These are phyloP conservation scores for Myotis myotis DNA, from an alignment of 2,797 vertebrate species.

Conservation along the genomic window DNA sequence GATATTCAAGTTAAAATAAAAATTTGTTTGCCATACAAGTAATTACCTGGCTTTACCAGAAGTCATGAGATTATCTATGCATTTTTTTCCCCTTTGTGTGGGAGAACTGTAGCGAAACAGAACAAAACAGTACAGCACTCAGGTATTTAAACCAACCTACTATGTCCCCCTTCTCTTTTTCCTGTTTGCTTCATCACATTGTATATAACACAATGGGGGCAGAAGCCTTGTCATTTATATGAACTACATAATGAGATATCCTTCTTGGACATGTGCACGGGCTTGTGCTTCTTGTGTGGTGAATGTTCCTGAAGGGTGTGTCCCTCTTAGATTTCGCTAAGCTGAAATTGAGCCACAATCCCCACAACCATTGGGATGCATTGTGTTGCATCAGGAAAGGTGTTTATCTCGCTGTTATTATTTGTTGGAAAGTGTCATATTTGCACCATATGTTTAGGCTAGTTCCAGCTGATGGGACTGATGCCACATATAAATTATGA, in stretches of 20 bases:
- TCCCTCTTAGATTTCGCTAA: constrained; percentile 59
- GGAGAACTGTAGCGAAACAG: constrained; percentile 65
- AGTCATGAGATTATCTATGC: constrained; percentile 75
- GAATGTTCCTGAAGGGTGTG: constrained; percentile 33
- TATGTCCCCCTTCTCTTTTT: constrained; percentile 69
- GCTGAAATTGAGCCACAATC: constrained; percentile 72
- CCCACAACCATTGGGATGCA: constrained; percentile 54
- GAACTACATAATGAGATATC: constrained; percentile 74
- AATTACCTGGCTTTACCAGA: constrained; percentile 76
- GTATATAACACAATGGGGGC: constrained; percentile 52
- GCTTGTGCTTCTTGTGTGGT: constrained; percentile 81
- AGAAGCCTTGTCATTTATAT: constrained; percentile 73
- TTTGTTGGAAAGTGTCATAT: constrained; percentile 78
- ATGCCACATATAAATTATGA: constrained; percentile 70
- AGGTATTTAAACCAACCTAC: constrained; percentile 48
- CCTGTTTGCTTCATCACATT: constrained; percentile 45
- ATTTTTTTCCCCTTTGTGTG: constrained; percentile 64
- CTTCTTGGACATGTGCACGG: constrained; percentile 75
- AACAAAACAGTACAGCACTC: constrained; percentile 70
- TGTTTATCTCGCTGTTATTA: constrained; percentile 48
- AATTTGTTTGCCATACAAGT: constrained; percentile 57
- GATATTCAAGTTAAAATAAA: constrained; percentile 62
- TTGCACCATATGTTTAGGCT: constrained; percentile 80
- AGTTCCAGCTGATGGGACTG: constrained; percentile 79
- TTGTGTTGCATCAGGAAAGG: constrained; percentile 61